Conservation (phyloP, 2,888 invertebrate species). For the Ecliptopera silaceata region DNA sequence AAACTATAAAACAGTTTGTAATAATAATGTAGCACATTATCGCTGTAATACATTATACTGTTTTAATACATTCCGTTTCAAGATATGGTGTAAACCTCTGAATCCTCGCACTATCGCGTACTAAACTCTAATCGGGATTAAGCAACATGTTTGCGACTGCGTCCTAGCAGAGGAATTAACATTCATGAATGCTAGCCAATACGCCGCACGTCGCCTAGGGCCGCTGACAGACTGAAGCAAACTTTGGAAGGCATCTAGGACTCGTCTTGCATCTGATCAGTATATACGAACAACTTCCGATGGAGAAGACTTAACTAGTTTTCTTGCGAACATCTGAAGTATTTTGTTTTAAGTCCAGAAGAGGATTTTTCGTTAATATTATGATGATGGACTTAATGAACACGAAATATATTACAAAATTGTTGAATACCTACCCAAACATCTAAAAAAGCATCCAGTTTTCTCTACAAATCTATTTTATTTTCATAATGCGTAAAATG, state of each 20-base stretch:
- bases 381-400: too few species aligned
- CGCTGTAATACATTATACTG: too few species aligned
- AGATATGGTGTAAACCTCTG: constrained; percentile 19
- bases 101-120: constrained; percentile 28
- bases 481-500: too few species aligned
- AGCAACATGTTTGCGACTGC: constrained; percentile 41
- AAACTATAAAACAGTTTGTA: neutral
- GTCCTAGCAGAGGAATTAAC: constrained; percentile 47
- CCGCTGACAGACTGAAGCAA: constrained; percentile 17
- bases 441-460: too few species aligned
- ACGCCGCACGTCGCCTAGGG: constrained; percentile 29
- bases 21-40: too few species aligned
- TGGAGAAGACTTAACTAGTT: too few species aligned
- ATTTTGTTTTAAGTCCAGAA: too few species aligned
- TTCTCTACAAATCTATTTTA: too few species aligned
- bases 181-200: constrained; percentile 52
- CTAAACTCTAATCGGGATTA: constrained; percentile 38
- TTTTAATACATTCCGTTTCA: constrained; percentile 14
- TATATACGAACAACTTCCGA: neutral
- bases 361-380: too few species aligned
- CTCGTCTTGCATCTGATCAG: constrained; percentile 4
- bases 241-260: constrained; percentile 2
- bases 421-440: too few species aligned
- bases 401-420: too few species aligned
- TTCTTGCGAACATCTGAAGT: too few species aligned